phyloP scores from a whole-genome alignment of 2,113 vertebrate species.

The Aplodontia rufa region DNA sequence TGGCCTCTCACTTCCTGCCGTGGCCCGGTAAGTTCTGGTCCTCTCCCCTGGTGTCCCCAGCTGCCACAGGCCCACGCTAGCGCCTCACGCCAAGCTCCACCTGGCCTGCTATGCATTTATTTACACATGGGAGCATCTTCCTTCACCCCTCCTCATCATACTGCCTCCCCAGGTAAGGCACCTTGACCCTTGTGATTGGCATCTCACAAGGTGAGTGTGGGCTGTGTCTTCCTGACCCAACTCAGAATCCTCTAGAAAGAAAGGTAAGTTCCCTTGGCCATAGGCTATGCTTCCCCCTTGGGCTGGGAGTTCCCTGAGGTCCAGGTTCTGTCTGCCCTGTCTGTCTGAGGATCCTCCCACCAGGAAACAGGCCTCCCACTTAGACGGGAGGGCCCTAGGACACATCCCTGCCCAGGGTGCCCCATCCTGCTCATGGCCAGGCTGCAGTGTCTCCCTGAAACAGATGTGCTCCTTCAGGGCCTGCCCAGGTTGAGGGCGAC shows the following conservation, averaged over 20 bases:
- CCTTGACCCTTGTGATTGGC: not conserved
- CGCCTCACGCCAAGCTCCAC: not conserved
- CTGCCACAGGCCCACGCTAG: fast-evolving
- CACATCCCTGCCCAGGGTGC: not conserved
- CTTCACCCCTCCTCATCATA: too few relatives aligned
- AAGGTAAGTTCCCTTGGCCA: not conserved
- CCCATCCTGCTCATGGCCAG: not conserved
- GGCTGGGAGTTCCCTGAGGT: not conserved
- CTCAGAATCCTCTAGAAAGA: not conserved
- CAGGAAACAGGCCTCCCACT: not conserved
- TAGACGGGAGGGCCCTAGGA: not conserved
- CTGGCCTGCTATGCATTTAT: not conserved
- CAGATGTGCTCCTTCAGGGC: not conserved
- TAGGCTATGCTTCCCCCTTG: not conserved
- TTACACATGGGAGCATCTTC: not conserved
- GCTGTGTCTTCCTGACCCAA: not conserved
- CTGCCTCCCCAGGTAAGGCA: not conserved
- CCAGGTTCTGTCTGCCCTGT: not conserved
- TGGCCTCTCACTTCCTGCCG: not conserved
- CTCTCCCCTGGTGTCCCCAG: not conserved
- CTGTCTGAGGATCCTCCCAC: not conserved
- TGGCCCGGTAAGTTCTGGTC: not conserved
- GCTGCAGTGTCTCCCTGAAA: not conserved
- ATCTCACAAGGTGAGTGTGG: not conserved
- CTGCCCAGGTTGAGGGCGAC: not conserved